These are phyloP conservation scores for Peucedramus taeniatus DNA, from an alignment of 2,113 vertebrate genomes.

Conservation along the genomic window DNA sequence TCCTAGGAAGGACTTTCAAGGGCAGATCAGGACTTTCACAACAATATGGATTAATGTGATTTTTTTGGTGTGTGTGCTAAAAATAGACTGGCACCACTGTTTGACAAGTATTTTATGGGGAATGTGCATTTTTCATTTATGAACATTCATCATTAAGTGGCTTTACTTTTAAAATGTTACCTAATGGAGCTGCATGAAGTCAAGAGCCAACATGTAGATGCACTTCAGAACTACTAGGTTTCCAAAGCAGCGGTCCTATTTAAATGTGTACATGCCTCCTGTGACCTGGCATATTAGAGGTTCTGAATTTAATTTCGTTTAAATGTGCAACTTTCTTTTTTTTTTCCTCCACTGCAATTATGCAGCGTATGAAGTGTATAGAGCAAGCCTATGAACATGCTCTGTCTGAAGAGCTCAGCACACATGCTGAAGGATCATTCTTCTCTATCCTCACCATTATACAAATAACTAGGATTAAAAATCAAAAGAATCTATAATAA, in stretches of 20 bases:
- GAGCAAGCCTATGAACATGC: not conserved
- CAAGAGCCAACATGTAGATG: not conserved
- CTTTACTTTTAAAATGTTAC: conserved; percentile 61
- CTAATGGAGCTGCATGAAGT: conserved; percentile 37
- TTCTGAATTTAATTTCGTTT: conserved; percentile 39
- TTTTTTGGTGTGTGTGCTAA: not conserved
- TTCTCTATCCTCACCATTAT: not conserved
- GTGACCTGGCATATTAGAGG: conserved; percentile 19
- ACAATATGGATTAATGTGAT: conserved; percentile 17
- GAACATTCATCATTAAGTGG: conserved; percentile 53
- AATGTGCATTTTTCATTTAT: conserved; percentile 57
- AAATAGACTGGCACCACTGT: conserved; percentile 1
- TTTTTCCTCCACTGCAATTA: not conserved
- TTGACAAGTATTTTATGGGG: conserved; percentile 20
- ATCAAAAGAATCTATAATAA: not conserved
- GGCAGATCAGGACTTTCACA: conserved; percentile 25
- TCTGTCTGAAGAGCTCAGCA: not conserved
- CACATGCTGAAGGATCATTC: not conserved
- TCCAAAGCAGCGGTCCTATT: conserved; percentile 30
- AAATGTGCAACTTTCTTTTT: not conserved
- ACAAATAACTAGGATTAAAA: not conserved
- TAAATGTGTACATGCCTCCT: conserved; percentile 28
- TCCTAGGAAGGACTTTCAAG: conserved; percentile 12
- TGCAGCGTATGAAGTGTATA: not conserved
- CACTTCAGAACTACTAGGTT: conserved; percentile 22